A percentile compares a stretch with the other conserved stretches of the same genome.
Evolutionary conservation across 2,113 vertebrate genomes (phyloP).

Genomic region (Crotalus helleri): DNA sequence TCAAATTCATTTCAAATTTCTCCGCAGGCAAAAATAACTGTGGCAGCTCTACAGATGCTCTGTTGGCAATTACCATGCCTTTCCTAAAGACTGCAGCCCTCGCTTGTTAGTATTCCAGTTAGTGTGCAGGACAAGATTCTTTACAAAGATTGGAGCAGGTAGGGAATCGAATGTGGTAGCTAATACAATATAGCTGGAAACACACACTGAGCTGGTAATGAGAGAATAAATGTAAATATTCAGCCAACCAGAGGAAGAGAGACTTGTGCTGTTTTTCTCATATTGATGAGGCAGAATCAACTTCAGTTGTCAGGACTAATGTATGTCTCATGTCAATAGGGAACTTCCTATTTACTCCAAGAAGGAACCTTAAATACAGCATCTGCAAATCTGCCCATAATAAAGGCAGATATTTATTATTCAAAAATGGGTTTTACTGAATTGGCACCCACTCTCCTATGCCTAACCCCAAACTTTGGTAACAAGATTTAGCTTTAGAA

Average conservation of each 20-base stretch:
- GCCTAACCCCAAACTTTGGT: neutral
- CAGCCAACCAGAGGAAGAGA: neutral
- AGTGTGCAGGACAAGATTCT: constrained; percentile 21
- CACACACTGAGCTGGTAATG: constrained; percentile 7
- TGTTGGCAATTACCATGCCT: neutral
- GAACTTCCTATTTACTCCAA: neutral
- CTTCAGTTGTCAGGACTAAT: neutral
- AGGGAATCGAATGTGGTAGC: neutral
- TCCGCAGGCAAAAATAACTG: neutral
- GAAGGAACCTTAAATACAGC: neutral
- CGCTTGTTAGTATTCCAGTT: constrained; percentile 37
- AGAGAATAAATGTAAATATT: constrained; percentile 13
- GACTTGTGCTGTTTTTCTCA: neutral
- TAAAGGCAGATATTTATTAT: too few species aligned
- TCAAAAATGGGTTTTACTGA: neutral
- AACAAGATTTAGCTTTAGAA: neutral
- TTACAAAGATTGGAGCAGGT: constrained; percentile 35
- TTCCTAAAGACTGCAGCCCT: constrained; percentile 21
- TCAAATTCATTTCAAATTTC: neutral
- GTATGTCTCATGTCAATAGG: neutral
- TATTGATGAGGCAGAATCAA: neutral
- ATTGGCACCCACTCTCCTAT: too few species aligned
- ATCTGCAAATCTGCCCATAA: neutral
- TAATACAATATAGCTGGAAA: neutral
- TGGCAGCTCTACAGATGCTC: neutral